These are phyloP conservation scores for Scophthalmus maximus DNA, from an alignment of 2,113 vertebrate species.

Conservation along the genomic window DNA sequence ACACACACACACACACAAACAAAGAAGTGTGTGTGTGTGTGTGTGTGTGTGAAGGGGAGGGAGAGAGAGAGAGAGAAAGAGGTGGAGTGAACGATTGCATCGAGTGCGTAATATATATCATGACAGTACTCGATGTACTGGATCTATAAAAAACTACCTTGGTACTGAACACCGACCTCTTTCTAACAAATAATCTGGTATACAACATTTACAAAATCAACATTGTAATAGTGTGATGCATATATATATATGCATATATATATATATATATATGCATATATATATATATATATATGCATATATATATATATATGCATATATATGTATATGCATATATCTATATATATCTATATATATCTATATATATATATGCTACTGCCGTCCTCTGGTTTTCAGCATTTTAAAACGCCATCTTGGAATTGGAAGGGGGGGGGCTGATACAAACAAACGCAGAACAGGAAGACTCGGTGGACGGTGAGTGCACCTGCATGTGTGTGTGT, in stretches of 20 bases:
- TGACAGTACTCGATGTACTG: conserved; percentile 78
- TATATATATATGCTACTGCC: conserved; percentile 82
- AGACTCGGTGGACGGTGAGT: conserved; percentile 82
- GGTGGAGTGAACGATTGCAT: conserved; percentile 74
- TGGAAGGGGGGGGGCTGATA: conserved; percentile 71
- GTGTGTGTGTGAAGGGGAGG: conserved; percentile 58
- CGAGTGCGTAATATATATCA: conserved; percentile 78
- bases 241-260: no score
- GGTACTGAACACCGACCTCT: conserved; percentile 81
- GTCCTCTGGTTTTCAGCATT: conserved; percentile 77
- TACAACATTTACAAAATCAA: conserved; percentile 83
- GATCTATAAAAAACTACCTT: conserved; percentile 81
- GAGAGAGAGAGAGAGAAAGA: conserved; percentile 29
- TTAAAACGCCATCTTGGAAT: conserved; percentile 48
- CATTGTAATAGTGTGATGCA: conserved; percentile 78
- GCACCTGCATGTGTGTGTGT: conserved; percentile 70
- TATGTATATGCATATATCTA: no score
- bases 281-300: no score
- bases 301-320: no score
- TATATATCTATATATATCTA: no score
- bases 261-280: no score
- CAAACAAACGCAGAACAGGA: conserved; percentile 81
- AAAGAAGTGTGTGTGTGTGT: no score
- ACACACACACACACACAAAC: conserved; percentile 65
- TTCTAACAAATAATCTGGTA: conserved; percentile 82